These are phyloP conservation scores for Meleagris gallopavo DNA, from an alignment of 2,113 vertebrate species.

Conservation along the genomic window DNA sequence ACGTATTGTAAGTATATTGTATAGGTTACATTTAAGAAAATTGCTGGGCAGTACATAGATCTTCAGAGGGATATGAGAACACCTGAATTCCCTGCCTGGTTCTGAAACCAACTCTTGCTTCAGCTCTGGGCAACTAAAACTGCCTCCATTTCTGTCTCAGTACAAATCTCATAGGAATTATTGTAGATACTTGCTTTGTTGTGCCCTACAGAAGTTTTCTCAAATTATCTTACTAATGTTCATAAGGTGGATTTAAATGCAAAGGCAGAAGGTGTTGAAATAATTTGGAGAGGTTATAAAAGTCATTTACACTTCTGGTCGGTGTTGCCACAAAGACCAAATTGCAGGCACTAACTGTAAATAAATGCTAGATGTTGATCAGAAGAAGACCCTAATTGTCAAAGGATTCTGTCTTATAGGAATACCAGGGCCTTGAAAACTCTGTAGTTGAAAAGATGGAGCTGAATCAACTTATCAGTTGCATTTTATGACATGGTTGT, in stretches of 20 bases:
- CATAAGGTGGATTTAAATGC: neutral
- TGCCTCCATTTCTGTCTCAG: neutral
- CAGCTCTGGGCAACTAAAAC: neutral
- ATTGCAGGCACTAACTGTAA: neutral
- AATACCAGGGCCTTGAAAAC: neutral
- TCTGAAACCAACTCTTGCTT: conserved; percentile 17
- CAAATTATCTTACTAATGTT: neutral
- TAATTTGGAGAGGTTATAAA: conserved; percentile 4
- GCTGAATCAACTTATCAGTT: fast-evolving
- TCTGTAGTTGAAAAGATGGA: neutral
- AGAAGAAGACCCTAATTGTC: neutral
- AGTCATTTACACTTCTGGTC: neutral
- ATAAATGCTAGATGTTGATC: neutral
- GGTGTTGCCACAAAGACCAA: neutral
- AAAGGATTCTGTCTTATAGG: neutral
- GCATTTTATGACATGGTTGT: neutral
- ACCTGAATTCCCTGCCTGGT: neutral
- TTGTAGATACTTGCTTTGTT: neutral
- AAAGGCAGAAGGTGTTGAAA: neutral
- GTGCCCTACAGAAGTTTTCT: neutral
- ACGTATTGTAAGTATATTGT: neutral
- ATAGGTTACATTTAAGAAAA: neutral
- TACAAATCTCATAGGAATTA: neutral
- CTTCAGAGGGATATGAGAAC: neutral
- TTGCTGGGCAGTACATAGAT: neutral